Base-by-base conservation (phyloP, 2,888 invertebrate species). In the Charanyca ferruginea region DNA sequence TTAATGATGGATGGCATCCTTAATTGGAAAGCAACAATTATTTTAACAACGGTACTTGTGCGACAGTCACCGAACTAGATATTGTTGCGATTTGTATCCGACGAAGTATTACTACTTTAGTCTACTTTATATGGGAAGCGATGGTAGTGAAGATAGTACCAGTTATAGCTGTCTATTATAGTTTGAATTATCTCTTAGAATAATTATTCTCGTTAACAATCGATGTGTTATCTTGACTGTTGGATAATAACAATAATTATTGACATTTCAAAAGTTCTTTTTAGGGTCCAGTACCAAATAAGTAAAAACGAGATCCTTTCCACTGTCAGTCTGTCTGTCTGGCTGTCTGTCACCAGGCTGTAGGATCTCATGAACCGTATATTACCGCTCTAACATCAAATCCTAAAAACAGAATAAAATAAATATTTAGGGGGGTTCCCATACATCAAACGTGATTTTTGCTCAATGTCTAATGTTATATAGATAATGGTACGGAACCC, bases 21-120 rank as follows among this genome's bases (percentile, higher is more conserved):
- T 69, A 82, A 76, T 81, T 76, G 73, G 80, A 79, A 81, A 83
- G 67, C 66, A 60, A 72, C 77, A 77, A 81, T 83, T 83, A 77
- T 71, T 66, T 69, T 47, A 59, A 65, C 66, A 83, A 83, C 84
- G 81, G 81, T 66, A 68, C 61, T n/a, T n/a, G 41, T 51, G 44
- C 41, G 77, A 77, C 73, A 45, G 32, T 60, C 13, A 2, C 55
- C 57, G 13, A 57, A 60, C 41, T 60, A 48, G 55, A 53, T 32
- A 47, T n/a, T 20, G n/a, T 48, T 35, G 32, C 38, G 16, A 57
- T 53, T 52, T 4, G 32, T 18, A 54, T 20, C 20, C 11, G 22
- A 49, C 16, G 16, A 16, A 51, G 23, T 44, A 51, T 23, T 3
- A 35, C 11, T 42, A 54, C n/a, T n/a, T n/a, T n/a, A n/a, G n/a